These are phyloP conservation scores for Stegophylla sp. DNA, from an alignment of 2,888 invertebrate species.

Conservation along the genomic window DNA sequence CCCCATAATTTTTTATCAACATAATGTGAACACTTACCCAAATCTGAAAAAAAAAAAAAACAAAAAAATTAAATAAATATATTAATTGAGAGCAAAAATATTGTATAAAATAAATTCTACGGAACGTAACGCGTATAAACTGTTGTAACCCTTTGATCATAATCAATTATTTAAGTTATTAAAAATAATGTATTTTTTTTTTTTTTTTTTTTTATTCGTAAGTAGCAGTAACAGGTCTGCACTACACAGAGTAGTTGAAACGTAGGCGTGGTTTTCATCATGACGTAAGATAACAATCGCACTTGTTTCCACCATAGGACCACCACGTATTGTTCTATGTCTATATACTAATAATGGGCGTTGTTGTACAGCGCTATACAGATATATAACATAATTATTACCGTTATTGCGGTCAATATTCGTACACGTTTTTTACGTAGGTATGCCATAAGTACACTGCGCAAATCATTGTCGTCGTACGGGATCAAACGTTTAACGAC, in stretches of 20 bases:
- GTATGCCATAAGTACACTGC: too few relatives aligned
- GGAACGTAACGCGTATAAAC: neutral
- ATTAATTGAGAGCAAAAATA: neutral
- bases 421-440: neutral
- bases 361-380: slow-evolving; percentile 41
- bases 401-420: slow-evolving; percentile 31
- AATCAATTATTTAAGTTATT: too few relatives aligned
- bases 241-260: slow-evolving; percentile 41
- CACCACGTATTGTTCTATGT: slow-evolving; percentile 36
- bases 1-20: neutral
- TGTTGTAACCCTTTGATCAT: too few relatives aligned
- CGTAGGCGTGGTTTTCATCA: slow-evolving; percentile 49
- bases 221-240: slow-evolving; percentile 10
- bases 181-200: neutral
- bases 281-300: slow-evolving; percentile 55
- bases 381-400: slow-evolving; percentile 39
- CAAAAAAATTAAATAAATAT: slow-evolving; percentile 2
- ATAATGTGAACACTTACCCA: slow-evolving; percentile 42
- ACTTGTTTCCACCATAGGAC: slow-evolving; percentile 54
- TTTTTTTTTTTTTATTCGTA: neutral
- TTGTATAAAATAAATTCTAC: neutral
- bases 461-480: slow-evolving; percentile 1
- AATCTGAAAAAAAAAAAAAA: slow-evolving; percentile 37
- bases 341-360: slow-evolving; percentile 46
- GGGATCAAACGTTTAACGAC: too few relatives aligned